Conservation (phyloP, 2,113 vertebrate genomes). For the Oncorhynchus masou region DNA sequence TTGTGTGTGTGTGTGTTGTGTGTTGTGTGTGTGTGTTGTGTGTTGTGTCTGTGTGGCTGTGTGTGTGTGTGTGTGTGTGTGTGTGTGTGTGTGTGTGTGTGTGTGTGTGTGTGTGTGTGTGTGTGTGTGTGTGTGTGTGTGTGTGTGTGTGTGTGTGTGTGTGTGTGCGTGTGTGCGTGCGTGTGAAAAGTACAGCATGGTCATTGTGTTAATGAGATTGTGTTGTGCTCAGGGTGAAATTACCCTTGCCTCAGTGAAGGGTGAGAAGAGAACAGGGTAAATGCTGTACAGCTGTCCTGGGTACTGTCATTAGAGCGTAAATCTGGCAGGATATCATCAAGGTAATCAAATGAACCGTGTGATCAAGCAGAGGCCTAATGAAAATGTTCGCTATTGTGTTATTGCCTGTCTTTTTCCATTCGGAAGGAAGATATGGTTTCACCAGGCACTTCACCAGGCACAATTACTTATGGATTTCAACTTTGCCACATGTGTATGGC, state of each 20-base stretch:
- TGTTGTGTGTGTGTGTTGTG: too few relatives aligned
- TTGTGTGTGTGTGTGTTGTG: conserved; percentile 17
- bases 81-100: too few relatives aligned
- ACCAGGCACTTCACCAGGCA: neutral
- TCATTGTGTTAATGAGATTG: conserved; percentile 44
- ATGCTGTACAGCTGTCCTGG: conserved; percentile 25
- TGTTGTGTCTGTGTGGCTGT: neutral
- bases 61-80: too few relatives aligned
- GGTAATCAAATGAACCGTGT: conserved; percentile 43
- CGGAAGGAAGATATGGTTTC: conserved; percentile 11
- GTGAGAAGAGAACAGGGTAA: conserved; percentile 4
- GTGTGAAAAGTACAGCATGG: conserved; percentile 35
- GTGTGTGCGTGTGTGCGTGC: too few relatives aligned
- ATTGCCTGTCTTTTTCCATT: conserved; percentile 11
- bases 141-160: neutral
- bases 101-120: conserved; percentile 14
- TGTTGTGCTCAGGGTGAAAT: conserved; percentile 38
- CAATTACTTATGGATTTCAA: conserved; percentile 28
- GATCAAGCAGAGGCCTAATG: conserved; percentile 51
- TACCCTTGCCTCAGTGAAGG: conserved; percentile 42
- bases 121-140: conserved; percentile 1
- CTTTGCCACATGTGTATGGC: neutral
- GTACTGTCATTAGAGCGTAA: conserved; percentile 10
- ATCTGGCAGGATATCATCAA: conserved; percentile 47
- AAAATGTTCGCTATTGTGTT: conserved; percentile 32